Percentiles rank a stretch among this genome's conserved stretches.
phyloP scores from a whole-genome alignment of 2,113 vertebrate genomes.

The Pungitius pungitius region DNA sequence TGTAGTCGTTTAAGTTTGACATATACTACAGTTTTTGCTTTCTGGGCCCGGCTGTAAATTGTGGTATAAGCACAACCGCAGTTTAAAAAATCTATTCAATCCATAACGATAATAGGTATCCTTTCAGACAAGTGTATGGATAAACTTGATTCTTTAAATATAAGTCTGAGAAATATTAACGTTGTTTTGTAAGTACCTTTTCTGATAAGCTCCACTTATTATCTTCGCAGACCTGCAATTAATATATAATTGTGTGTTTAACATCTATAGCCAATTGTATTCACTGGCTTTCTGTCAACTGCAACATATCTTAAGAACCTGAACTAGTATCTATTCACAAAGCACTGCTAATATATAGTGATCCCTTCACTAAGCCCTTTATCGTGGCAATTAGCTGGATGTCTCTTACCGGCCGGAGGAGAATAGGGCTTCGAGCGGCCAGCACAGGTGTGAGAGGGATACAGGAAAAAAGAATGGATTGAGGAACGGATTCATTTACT shows the following conservation, averaged over 20 bases:
- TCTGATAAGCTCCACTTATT: slow-evolving; percentile 18
- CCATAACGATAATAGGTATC: background rate
- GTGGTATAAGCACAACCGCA: background rate
- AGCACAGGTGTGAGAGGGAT: slow-evolving; percentile 58
- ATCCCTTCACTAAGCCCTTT: slow-evolving; percentile 76
- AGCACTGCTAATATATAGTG: slow-evolving; percentile 73
- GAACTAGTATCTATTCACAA: slow-evolving; percentile 68
- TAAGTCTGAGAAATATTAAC: background rate
- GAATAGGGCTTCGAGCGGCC: slow-evolving; percentile 63
- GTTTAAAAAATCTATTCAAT: background rate
- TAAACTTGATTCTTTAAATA: background rate
- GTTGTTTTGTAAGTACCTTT: background rate
- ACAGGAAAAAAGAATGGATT: slow-evolving; percentile 57
- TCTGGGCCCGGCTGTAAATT: background rate
- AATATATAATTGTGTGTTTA: slow-evolving; percentile 13
- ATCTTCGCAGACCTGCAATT: slow-evolving; percentile 3
- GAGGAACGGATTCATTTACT: slow-evolving; percentile 60
- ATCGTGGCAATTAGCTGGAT: slow-evolving; percentile 77
- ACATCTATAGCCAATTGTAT: slow-evolving; percentile 22
- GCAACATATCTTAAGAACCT: slow-evolving; percentile 50
- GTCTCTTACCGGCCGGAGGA: slow-evolving; percentile 66
- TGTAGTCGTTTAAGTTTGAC: slow-evolving; percentile 9
- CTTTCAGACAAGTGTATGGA: slow-evolving; percentile 1
- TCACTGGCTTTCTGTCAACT: slow-evolving; percentile 50
- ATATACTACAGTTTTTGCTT: slow-evolving; percentile 7